These are phyloP conservation scores for Drosophila prostipennis DNA, from an alignment of 2,888 invertebrate genomes.

Conservation along the genomic window DNA sequence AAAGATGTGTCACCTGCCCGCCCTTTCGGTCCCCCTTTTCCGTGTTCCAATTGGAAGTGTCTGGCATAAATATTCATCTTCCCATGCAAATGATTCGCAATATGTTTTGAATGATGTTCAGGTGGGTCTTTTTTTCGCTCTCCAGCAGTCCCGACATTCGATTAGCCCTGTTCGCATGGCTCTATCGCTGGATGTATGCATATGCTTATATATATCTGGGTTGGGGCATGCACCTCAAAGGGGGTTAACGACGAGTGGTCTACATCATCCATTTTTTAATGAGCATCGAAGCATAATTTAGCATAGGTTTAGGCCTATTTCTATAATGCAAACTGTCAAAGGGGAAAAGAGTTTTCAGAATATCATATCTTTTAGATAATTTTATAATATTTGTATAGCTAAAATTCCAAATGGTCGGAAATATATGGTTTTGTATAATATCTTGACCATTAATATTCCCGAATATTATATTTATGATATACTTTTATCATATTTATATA, in stretches of 20 bases:
- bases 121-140: slow-evolving; percentile 17
- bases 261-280: slow-evolving; percentile 19
- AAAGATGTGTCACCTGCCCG: slow-evolving; percentile 28
- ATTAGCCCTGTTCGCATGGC: slow-evolving; percentile 26
- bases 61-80: slow-evolving; percentile 71
- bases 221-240: slow-evolving; percentile 31
- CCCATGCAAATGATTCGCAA: slow-evolving; percentile 68
- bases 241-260: slow-evolving; percentile 57
- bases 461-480: too few relatives aligned
- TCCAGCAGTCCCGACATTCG: slow-evolving; percentile 25
- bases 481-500: too few relatives aligned
- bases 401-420: too few relatives aligned
- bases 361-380: too few relatives aligned
- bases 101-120: slow-evolving; percentile 38
- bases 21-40: background rate
- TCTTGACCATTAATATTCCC: too few relatives aligned
- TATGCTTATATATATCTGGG: background rate
- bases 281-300: slow-evolving; percentile 34
- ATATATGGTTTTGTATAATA: too few relatives aligned
- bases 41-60: slow-evolving; percentile 47
- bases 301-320: slow-evolving; percentile 21
- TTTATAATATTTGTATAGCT: too few relatives aligned
- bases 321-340: background rate
- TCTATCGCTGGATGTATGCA: slow-evolving; percentile 1
- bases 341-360: too few relatives aligned